Percentiles rank a stretch among this genome's conserved stretches.
Conservation (phyloP, 2,888 invertebrate species). For the Maniola hyperantus region DNA sequence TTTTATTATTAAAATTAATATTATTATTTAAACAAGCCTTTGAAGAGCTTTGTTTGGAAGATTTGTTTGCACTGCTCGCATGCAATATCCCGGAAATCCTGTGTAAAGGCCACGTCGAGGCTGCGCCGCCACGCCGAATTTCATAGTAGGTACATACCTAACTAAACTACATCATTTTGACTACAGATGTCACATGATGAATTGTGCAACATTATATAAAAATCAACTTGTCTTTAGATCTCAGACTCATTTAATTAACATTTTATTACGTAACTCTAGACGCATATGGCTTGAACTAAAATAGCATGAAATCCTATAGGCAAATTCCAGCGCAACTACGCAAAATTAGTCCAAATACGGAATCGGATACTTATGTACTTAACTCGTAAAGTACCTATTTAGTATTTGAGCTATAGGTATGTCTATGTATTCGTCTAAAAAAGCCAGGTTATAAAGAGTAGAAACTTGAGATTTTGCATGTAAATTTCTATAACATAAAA, state of each 20-base stretch:
- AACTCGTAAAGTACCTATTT: not conserved
- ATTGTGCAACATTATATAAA: not conserved
- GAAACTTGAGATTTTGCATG: no score
- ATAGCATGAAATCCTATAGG: not conserved
- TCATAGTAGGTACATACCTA: not conserved
- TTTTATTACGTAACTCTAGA: conserved; percentile 2
- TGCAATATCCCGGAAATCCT: conserved; percentile 76
- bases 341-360: conserved; percentile 3
- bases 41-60: conserved; percentile 37
- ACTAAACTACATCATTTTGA: not conserved
- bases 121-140: conserved; percentile 41
- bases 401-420: not conserved
- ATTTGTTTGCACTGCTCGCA: conserved; percentile 53
- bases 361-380: not conserved
- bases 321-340: conserved; percentile 8
- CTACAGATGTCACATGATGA: no score
- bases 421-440: no score
- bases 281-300: not conserved
- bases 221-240: not conserved
- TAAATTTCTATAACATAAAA: no score
- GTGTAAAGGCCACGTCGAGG: conserved; percentile 64
- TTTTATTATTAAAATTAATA: conserved; percentile 1
- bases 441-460: no score
- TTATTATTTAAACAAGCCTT: conserved; percentile 7
- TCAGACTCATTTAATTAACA: not conserved